phyloP scores from a whole-genome alignment of 2,888 invertebrate species.

The Cryptus viduatorius region DNA sequence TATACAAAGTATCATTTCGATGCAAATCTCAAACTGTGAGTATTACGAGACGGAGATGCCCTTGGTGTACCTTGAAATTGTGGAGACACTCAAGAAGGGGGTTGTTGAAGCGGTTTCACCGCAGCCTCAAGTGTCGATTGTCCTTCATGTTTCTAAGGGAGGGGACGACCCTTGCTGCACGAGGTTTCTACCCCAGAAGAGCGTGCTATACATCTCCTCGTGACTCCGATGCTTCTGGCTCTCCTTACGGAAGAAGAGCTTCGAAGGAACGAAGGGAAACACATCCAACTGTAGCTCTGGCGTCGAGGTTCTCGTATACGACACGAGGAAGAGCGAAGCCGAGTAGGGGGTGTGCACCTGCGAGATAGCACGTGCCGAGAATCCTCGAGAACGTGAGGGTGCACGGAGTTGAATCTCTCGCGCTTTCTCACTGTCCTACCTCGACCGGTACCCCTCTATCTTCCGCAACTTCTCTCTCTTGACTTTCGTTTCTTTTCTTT shows the following conservation, averaged over 20 bases:
- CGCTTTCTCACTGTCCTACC: conserved; percentile 59
- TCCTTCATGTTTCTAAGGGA: conserved; percentile 44
- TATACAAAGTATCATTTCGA: not conserved
- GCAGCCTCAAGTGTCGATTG: conserved; percentile 61
- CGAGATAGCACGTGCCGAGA: conserved; percentile 79
- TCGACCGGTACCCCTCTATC: conserved; percentile 9
- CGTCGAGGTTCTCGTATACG: conserved; percentile 11
- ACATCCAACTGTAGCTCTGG: conserved; percentile 10
- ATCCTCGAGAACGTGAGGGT: conserved; percentile 77
- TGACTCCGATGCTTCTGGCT: conserved; percentile 55
- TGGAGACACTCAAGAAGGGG: conserved; percentile 34
- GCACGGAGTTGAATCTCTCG: conserved; percentile 67
- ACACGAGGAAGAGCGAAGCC: conserved; percentile 38
- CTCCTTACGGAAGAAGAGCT: conserved; percentile 29
- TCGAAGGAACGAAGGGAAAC: conserved; percentile 41
- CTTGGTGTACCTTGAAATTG: conserved; percentile 29
- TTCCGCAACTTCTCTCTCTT: not conserved
- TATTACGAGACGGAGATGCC: conserved; percentile 26
- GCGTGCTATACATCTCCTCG: conserved; percentile 12
- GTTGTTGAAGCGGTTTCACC: conserved; percentile 50
- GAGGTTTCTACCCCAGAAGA: conserved; percentile 41
- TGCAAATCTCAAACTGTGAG: not conserved
- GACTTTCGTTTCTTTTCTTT: conserved; percentile 19
- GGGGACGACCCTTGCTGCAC: not conserved
- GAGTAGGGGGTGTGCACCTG: conserved; percentile 62